Base-by-base conservation (phyloP, 2,888 invertebrate genomes). In the Drosophila rubida region DNA sequence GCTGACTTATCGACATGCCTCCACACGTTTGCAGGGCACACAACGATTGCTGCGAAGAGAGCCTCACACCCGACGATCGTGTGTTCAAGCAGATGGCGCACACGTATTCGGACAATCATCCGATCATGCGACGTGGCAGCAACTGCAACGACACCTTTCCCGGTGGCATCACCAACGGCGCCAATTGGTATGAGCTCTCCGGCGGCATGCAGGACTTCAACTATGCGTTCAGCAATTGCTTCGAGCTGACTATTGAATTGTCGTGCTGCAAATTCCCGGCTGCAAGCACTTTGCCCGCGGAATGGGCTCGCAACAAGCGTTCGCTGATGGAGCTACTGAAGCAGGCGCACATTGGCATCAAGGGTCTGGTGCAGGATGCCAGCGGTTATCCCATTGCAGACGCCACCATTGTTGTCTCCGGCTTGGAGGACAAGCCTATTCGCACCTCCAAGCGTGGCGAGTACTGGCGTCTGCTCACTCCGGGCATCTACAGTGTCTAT, bases 121-220 rank as follows among this genome's bases (percentile, higher is more conserved):
- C 93, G 0, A 92, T 94, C 2, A 98, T 98, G 98, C 93, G 93
- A 63, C 92, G 91, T 7, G 97, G 97, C 0, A 93, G 94, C 74
- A 94, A 95, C 6, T 97, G 96, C 89, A 94, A 93, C 23, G 97
- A 97, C 75, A 92, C 93, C 75, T 98, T 98, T 88, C 89, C 93
- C 2, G 93, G 94, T 30, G 98, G 98, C 25, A 94, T 98, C 74
- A 97, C 97, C 3, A 99, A 98, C 89, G 98, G 98, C 8, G 98
- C 98, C 4, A 93, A 94, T 78, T 98, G 98, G 98, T 98, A 97
- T 91, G 95, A 95, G 89, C 95, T 97, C 0, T 93, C 94, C 92
- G 98, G 98, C 88, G 99, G 99, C 42, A 99, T 99, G 99, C 97
- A 97, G 93, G 99, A 99, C 92, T 99, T 97, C 93, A 99, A 99